Conservation (phyloP, 1,140 invertebrate species). For the Ceratoteleas bidentatus region DNA sequence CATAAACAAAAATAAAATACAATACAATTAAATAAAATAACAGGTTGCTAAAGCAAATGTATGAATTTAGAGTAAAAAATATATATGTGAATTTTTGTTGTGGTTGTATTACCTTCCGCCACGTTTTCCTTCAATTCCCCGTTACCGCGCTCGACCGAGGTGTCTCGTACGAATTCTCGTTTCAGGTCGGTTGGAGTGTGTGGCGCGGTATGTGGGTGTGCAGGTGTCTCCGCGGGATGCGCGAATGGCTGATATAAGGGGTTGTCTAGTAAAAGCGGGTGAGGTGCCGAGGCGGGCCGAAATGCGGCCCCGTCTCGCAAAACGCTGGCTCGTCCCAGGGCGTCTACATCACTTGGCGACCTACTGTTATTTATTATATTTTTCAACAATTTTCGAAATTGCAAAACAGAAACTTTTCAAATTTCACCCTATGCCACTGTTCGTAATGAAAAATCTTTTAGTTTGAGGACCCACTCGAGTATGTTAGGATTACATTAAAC, state of each 20-base stretch:
- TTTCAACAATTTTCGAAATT: no score
- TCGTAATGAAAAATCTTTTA: no score
- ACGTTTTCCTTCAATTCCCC: constrained; percentile 77
- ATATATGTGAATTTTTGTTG: no score
- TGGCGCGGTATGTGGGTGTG: constrained; percentile 77
- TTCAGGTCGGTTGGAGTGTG: constrained; percentile 79
- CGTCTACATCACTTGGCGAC: constrained; percentile 80
- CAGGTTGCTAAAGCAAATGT: no score
- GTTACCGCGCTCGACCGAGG: constrained; percentile 75
- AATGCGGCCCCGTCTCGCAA: constrained; percentile 84
- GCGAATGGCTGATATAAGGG: constrained; percentile 77
- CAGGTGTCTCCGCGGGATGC: constrained; percentile 73
- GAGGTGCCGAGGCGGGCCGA: constrained; percentile 84
- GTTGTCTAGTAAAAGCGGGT: constrained; percentile 79
- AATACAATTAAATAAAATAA: not conserved
- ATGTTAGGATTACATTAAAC: no score
- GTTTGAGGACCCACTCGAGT: no score
- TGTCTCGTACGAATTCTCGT: constrained; percentile 75
- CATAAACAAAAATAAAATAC: not conserved
- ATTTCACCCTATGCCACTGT: no score
- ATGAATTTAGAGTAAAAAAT: no score
- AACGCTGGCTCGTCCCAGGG: constrained; percentile 84
- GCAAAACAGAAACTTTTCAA: no score
- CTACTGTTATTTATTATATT: constrained; percentile 54
- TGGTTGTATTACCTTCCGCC: constrained; percentile 78